Evolutionary conservation across 2,888 invertebrate genomes (phyloP).

Genomic region (Reticulitermes lucifugus): DNA sequence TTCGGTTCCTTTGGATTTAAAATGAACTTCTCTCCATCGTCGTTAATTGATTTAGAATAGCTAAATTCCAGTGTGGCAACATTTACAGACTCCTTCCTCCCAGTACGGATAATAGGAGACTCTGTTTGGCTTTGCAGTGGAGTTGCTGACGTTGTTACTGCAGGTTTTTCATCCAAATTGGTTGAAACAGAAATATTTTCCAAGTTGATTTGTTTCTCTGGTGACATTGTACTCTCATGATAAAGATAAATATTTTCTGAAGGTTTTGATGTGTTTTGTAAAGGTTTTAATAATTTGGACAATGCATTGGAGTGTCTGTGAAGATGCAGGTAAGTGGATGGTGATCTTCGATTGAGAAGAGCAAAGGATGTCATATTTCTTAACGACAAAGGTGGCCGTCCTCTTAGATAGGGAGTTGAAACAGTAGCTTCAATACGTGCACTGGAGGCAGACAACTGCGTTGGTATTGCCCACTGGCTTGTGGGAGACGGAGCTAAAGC

Average conservation of each 20-base stretch:
- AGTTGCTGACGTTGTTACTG: no score
- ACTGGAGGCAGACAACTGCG: conserved; percentile 4
- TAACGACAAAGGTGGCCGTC: not conserved
- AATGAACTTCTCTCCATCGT: no score
- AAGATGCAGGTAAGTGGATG: not conserved
- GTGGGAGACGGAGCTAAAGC: not conserved
- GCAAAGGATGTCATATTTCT: not conserved
- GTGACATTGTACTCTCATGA: not conserved
- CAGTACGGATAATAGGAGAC: no score
- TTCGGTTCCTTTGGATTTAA: no score
- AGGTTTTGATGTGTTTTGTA: not conserved
- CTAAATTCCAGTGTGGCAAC: no score
- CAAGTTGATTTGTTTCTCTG: no score
- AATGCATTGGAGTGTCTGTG: not conserved
- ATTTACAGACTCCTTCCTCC: no score
- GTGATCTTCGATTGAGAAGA: not conserved
- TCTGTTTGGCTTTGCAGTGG: no score
- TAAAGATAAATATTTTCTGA: not conserved
- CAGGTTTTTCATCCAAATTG: no score
- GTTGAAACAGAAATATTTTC: no score
- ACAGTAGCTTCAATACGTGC: conserved; percentile 31
- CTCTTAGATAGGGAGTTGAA: conserved; percentile 2
- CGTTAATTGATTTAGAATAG: no score
- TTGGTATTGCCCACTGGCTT: not conserved
- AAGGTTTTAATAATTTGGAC: not conserved